These are phyloP conservation scores for Leuciscus waleckii DNA, from an alignment of 2,797 vertebrate species.

Conservation along the genomic window DNA sequence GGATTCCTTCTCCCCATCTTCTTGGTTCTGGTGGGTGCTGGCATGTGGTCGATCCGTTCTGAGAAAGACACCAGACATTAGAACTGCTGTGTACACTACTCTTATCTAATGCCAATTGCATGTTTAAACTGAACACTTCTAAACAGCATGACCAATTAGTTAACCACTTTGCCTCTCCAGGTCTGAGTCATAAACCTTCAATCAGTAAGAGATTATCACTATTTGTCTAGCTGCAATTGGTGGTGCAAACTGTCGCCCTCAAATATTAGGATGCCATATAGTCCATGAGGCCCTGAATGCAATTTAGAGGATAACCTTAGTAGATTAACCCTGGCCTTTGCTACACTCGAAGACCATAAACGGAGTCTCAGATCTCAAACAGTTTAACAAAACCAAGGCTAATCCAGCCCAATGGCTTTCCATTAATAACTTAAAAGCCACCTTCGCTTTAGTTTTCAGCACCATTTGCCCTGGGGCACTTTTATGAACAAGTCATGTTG, in stretches of 20 bases:
- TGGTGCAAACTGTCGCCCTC: constrained; percentile 33
- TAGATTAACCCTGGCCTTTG: constrained; percentile 66
- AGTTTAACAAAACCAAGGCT: constrained; percentile 49
- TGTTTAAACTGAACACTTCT: constrained; percentile 14
- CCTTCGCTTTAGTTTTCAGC: constrained; percentile 10
- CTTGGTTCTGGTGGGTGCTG: constrained; percentile 74
- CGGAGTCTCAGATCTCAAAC: constrained; percentile 48
- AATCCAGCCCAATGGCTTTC: constrained; percentile 60
- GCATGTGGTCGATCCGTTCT: constrained; percentile 83
- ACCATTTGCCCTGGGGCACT: constrained; percentile 15
- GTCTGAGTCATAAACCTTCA: constrained; percentile 22
- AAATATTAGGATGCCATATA: constrained; percentile 52
- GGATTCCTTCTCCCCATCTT: constrained; percentile 90
- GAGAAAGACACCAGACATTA: constrained; percentile 43
- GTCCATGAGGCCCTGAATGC: constrained; percentile 63
- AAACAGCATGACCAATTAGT: constrained; percentile 26
- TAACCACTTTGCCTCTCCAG: not conserved
- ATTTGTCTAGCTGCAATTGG: constrained; percentile 23
- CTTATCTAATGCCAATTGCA: not conserved
- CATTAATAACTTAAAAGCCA: constrained; percentile 33
- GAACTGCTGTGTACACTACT: not conserved
- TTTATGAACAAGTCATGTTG: constrained; percentile 36
- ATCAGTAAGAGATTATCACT: constrained; percentile 28
- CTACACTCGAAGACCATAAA: constrained; percentile 60
- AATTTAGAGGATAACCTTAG: constrained; percentile 66